Base-by-base conservation (phyloP, 2,888 invertebrate genomes). In the Cephonodes hylas region DNA sequence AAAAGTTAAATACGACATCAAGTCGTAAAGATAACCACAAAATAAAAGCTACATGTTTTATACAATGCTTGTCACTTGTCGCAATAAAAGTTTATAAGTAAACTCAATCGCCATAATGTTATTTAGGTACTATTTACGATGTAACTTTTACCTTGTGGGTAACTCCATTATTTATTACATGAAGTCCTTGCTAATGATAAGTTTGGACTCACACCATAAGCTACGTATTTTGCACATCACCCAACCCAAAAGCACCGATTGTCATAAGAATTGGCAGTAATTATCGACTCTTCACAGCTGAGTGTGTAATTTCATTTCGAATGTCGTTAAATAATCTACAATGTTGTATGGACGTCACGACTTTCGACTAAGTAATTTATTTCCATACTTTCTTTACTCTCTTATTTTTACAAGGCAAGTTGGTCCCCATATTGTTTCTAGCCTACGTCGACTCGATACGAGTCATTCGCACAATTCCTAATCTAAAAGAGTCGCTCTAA, bases 401-500 rank as follows among this genome's bases (percentile, higher is more conserved):
- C 64, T 73, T 66, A 60, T 69, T 70, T 66, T 71, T 65, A 70
- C 66, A 70, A 70, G 68, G 70, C 74, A 71, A 68, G 65, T 62
- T 75, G 71, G 68, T 75, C 70, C 64, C 67, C 72, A 69, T 63
- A 69, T 71, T 74, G 67, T 75, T 67, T 68, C 72, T 72, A 75
- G 77, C 65, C 66, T 77, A 79, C 71, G 77, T 68, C 64, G 78
- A 79, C 91, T 91, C 91, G 91, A 91, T 92, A 92, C 91, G 91
- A 92, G 91, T 84, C 84, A 92, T 73, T 73, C 38, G 69, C 70
- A 70, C 70, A 72, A 73, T 70, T 73, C 72, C 70, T 80, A 79
- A 68, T 65, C 70, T 73, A 73, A 63, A 64, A 64, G 64, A 71
- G 59, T 69, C 63, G 69, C 60, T 46, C 70, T 93, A 95, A 69